phyloP scores from a whole-genome alignment of 64 coral and sea anemone genomes.

The Cladopsammia gracilis region DNA sequence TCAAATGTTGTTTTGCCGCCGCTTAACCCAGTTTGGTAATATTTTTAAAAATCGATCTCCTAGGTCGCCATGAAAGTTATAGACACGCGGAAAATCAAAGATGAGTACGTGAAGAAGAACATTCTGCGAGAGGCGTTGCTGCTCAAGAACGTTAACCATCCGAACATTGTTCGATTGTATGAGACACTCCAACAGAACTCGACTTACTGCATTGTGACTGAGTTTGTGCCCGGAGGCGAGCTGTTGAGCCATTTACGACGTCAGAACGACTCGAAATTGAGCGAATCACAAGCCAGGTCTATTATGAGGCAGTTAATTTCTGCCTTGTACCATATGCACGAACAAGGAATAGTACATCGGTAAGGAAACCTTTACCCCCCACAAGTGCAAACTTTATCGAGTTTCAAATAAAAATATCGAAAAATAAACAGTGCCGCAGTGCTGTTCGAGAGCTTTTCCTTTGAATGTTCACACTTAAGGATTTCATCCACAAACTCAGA shows the following conservation, averaged over 20 bases:
- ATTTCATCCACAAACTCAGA: neutral
- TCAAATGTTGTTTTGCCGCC: conserved; percentile 1
- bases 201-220: conserved; percentile 84
- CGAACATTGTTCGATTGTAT: conserved; percentile 85
- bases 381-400: neutral
- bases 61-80: conserved; percentile 96
- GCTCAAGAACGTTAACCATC: conserved; percentile 84
- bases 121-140: conserved; percentile 88
- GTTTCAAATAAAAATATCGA: neutral
- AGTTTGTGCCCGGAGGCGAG: conserved; percentile 87
- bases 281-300: conserved; percentile 89
- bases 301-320: conserved; percentile 89
- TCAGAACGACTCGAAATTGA: conserved; percentile 81
- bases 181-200: conserved; percentile 87
- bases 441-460: neutral
- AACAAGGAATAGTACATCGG: conserved; percentile 92
- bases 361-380: conserved; percentile 36
- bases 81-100: conserved; percentile 89
- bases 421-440: neutral
- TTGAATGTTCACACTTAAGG: neutral
- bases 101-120: conserved; percentile 90
- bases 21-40: neutral
- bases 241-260: conserved; percentile 68
- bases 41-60: conserved; percentile 19
- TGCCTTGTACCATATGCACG: conserved; percentile 86